Conservation (phyloP, 2,113 vertebrate genomes). For the Illadopsis cleaveri region DNA sequence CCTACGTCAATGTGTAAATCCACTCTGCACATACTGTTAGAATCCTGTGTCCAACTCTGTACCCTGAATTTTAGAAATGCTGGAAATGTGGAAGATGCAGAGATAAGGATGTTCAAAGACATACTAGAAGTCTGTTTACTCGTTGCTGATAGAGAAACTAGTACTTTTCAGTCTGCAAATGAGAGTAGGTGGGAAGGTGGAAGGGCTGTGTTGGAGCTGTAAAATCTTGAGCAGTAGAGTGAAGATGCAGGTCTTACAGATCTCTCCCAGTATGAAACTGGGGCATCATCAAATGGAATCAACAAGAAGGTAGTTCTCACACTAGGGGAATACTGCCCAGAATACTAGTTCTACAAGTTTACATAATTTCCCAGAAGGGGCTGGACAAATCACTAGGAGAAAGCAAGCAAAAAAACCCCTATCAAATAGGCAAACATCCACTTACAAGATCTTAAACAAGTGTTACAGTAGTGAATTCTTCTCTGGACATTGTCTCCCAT, state of each 20-base stretch:
- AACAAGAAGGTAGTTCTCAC: not conserved
- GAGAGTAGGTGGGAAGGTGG: not conserved
- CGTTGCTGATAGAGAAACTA: not conserved
- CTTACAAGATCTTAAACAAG: not conserved
- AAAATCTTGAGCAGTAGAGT: not conserved
- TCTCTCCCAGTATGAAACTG: not conserved
- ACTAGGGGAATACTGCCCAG: not conserved
- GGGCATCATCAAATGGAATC: not conserved
- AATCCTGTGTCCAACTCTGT: not conserved
- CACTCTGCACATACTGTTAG: not conserved
- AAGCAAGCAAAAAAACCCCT: not conserved
- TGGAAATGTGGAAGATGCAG: not conserved
- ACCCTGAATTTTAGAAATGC: not conserved
- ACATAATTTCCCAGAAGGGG: not conserved
- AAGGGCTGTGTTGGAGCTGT: not conserved
- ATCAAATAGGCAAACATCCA: not conserved
- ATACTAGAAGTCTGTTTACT: not conserved
- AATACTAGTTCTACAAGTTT: not conserved
- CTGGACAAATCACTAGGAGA: not conserved
- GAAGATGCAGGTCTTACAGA: not conserved
- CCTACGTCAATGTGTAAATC: not conserved
- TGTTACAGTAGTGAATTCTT: not conserved
- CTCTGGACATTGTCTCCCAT: not conserved
- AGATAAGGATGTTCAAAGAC: not conserved
- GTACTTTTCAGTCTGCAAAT: not conserved